These are phyloP conservation scores for Microctenopoma steveboyesi DNA, from an alignment of 2,797 vertebrate genomes.

Conservation along the genomic window DNA sequence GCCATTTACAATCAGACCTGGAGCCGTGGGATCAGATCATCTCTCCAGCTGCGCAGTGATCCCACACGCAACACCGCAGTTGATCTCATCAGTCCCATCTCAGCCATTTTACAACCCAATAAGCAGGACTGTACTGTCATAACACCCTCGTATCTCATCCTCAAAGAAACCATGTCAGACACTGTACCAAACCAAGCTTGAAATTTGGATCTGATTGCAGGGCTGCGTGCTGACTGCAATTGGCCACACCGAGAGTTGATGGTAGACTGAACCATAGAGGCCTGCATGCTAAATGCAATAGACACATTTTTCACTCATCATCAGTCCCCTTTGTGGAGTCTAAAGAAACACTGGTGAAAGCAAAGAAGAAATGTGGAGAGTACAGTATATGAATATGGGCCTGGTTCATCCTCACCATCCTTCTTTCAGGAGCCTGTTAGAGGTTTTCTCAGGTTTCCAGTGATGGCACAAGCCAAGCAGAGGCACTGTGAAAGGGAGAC, in stretches of 20 bases:
- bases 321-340: constrained; percentile 6
- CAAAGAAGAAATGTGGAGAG: constrained; percentile 32
- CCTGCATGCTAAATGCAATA: constrained; percentile 45
- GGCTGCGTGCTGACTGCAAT: constrained; percentile 64
- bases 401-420: constrained; percentile 45
- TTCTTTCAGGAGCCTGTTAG: constrained; percentile 53
- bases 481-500: constrained; percentile 66
- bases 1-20: constrained; percentile 48
- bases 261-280: constrained; percentile 77
- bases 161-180: constrained; percentile 25
- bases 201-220: constrained; percentile 76
- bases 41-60: constrained; percentile 49
- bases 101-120: constrained; percentile 38
- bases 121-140: constrained; percentile 42
- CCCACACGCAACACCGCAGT: constrained; percentile 37
- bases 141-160: constrained; percentile 23
- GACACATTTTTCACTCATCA: constrained; percentile 37
- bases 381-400: constrained; percentile 20
- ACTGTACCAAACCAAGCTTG: constrained; percentile 68
- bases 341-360: constrained; percentile 43
- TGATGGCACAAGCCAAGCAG: constrained; percentile 43
- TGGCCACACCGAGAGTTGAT: constrained; percentile 77
- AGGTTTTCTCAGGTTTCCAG: constrained; percentile 72
- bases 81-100: constrained; percentile 63
- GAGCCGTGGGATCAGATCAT: constrained; percentile 23